Evolutionary conservation across 1,140 invertebrate species (phyloP), one percentile per base, ranked within the genome.

Genomic region (Caenorhabditis inopinata): DNA sequence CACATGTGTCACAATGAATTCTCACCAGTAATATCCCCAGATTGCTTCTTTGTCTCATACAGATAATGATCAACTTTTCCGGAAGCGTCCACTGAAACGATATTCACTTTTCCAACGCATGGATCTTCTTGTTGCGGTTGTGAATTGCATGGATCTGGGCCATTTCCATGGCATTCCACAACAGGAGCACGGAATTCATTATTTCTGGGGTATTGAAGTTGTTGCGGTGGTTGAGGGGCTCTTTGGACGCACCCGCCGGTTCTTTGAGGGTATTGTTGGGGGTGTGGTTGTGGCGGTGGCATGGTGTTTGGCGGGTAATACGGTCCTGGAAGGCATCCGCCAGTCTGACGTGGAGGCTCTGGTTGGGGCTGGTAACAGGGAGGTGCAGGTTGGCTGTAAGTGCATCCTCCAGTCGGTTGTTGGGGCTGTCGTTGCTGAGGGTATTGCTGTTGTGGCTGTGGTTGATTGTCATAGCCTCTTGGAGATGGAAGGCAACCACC

Each of bases 1-100:
- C n/a, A n/a, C 38, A 58, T 29, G 12, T 58, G 58, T 29, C 29
- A 68, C 58, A 68, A 2, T 21, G 21, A 68, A 62, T 18, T 51
- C 76, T 78, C 76, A 78, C 76, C 76, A 35, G 46, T 18, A 23
- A 78, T 29, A 45, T 78, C 76, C 68, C 76, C 76, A 29, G 38
- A 27, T 25, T 78, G 49, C 29, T 58, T 58, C 49, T 45, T 68
- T 23, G 76, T 78, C 76, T 78, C 53, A 53, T 78, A 78, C 76
- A 78, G 21, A 35, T 48, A 78, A 25, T 62, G 38, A 35, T 62
- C 42, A 42, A 62, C 76, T 38, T 62, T 58, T 42, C 38, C 49
- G 21, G 47, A 38, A 1, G 46, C 75, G 48, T 78, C 53, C 42
- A 78, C 76, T 78, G 76, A 78, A 78, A 78, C 76, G 1, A 75